Evolutionary conservation across 2,888 invertebrate species (phyloP), one percentile per base, ranked within the genome.

Genomic region (Agrilus cyanescens): DNA sequence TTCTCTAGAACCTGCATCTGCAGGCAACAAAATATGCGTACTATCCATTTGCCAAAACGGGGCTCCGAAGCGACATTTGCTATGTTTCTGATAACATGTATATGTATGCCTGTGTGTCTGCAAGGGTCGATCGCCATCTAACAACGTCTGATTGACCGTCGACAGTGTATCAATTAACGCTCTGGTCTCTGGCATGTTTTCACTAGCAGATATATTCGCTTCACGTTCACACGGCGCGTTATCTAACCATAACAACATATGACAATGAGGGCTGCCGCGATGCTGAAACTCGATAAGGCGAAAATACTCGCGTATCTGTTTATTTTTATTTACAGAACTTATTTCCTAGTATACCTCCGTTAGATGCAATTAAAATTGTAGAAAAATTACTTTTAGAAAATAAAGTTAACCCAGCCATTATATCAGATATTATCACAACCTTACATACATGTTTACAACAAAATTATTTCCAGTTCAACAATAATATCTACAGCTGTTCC

Each of bases 201-300:
- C 30, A n/a, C n/a, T n/a, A n/a, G n/a, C n/a, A n/a, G n/a, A n/a
- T n/a, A n/a, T n/a, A n/a, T n/a, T n/a, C 12, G 16, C 31, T 12
- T 29, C 12, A 46, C 15, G 46, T 53, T 49, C 37, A 47, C 12
- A 8, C 6, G 59, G 59, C 37, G 42, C 53, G 52, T 63, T 57
- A 3, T 62, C 52, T 13, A 65, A 50, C 65, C 65, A 66, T 57
- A 53, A 47, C 29, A 54, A 39, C 12, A 50, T 48, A 40, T 54
- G 55, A 33, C 42, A 43, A 35, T 56, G 62, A 12, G 60, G 59
- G 35, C 60, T 61, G 29, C 58, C 63, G 30, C 57, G 50, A 47
- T 61, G 58, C 44, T 62, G 60, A 46, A 62, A 64, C 53, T 63
- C 60, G 30, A 62, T 59, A 20, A 57, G 41, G 42, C 50, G 51